A percentile compares a stretch with the other conserved stretches of the same genome.
These are phyloP conservation scores for Karalla daura DNA, from an alignment of 2,797 vertebrate species.

Conservation along the genomic window DNA sequence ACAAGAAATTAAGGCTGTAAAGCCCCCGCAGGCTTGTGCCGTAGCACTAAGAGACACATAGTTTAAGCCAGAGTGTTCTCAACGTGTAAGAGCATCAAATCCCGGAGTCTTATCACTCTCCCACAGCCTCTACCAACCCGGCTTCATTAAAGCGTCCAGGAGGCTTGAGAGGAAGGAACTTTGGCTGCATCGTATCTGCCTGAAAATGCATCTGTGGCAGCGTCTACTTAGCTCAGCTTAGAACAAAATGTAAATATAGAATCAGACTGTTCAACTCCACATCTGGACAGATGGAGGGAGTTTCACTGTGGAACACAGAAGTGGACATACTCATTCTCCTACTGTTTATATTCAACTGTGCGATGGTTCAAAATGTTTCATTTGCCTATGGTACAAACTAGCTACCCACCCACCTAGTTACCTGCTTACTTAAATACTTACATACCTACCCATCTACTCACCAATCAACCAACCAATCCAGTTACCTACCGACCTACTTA, in stretches of 20 bases:
- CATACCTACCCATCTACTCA: too few relatives aligned
- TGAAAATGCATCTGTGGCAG: constrained; percentile 26
- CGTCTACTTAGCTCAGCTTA: constrained; percentile 16
- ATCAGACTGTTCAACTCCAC: too few relatives aligned
- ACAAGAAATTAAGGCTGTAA: constrained; percentile 50
- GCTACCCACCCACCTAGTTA: too few relatives aligned
- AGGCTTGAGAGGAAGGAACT: constrained; percentile 39
- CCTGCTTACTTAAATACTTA: too few relatives aligned
- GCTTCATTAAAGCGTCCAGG: constrained; percentile 44
- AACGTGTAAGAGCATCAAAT: constrained; percentile 51
- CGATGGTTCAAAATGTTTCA: too few relatives aligned
- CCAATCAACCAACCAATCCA: too few relatives aligned
- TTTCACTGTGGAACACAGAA: too few relatives aligned
- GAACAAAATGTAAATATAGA: not conserved
- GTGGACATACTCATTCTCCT: too few relatives aligned
- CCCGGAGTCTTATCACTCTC: constrained; percentile 54
- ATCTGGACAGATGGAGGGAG: too few relatives aligned
- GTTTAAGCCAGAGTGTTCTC: constrained; percentile 29
- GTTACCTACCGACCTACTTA: too few relatives aligned
- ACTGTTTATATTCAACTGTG: too few relatives aligned
- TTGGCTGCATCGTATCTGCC: constrained; percentile 27
- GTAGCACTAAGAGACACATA: constrained; percentile 30
- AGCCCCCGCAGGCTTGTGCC: constrained; percentile 17
- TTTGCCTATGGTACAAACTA: too few relatives aligned
- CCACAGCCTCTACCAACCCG: constrained; percentile 48